A percentile compares a stretch with the other conserved stretches of the same genome.
These are phyloP conservation scores for Pyrochroa serraticornis DNA, from an alignment of 2,888 invertebrate genomes.

Conservation along the genomic window DNA sequence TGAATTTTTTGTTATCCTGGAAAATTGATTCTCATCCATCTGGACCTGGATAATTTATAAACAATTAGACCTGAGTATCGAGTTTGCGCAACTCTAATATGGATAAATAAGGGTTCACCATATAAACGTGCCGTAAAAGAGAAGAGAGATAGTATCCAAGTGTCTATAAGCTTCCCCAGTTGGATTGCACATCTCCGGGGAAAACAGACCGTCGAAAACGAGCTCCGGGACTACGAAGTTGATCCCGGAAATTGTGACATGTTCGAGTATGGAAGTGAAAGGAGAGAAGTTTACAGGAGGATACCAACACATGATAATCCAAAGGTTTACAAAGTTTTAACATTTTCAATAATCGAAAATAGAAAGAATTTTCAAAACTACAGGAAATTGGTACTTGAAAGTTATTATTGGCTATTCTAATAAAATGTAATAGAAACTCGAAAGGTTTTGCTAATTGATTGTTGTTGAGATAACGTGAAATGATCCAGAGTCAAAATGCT, in stretches of 20 bases:
- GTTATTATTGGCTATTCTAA: too few relatives aligned
- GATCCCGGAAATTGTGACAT: conserved; percentile 8
- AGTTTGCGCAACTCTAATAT: conserved; percentile 22
- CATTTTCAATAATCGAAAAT: too few relatives aligned
- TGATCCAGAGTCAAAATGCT: background rate
- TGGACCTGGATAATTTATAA: conserved; percentile 22
- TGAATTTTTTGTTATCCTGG: background rate
- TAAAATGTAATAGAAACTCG: background rate
- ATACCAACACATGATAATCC: background rate
- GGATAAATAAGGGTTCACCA: conserved; percentile 22
- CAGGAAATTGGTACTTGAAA: too few relatives aligned
- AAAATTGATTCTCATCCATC: conserved; percentile 17
- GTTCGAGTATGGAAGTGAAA: conserved; percentile 10
- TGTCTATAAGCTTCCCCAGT: conserved; percentile 24
- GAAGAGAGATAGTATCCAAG: conserved; percentile 24
- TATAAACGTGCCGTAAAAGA: conserved; percentile 20
- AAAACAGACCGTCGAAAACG: conserved; percentile 6
- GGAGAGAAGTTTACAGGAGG: background rate
- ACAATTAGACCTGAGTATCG: conserved; percentile 20
- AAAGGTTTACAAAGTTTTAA: conserved; percentile 3
- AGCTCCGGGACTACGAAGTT: conserved; percentile 2
- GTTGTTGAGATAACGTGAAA: too few relatives aligned
- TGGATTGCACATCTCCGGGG: conserved; percentile 22
- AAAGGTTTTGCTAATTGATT: background rate
- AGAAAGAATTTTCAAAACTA: too few relatives aligned